Percentiles rank a stretch among this genome's conserved stretches.
Evolutionary conservation across 1,140 invertebrate genomes (phyloP).

Genomic region (Macrostomum lignano): DNA sequence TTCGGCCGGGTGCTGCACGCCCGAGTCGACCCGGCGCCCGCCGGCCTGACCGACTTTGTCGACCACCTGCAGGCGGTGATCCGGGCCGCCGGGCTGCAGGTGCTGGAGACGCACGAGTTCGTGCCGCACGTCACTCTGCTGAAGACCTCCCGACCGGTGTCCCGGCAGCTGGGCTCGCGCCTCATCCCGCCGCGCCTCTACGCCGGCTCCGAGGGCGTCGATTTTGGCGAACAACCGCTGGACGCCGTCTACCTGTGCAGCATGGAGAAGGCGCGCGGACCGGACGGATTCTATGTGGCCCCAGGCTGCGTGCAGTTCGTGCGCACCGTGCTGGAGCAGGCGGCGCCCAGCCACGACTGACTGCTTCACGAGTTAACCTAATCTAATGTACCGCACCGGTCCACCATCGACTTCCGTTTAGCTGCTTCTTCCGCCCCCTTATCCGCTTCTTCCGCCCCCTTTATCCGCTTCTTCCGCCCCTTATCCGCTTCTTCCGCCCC

Average conservation of each 20-base stretch:
- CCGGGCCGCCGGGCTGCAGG: constrained; percentile 14
- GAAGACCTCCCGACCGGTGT: constrained; percentile 18
- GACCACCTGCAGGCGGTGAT: constrained; percentile 16
- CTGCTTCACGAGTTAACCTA: too few species aligned
- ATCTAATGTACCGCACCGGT: too few species aligned
- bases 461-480: too few species aligned
- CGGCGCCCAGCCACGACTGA: too few species aligned
- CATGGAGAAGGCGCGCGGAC: constrained; percentile 14
- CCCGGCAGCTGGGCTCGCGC: constrained; percentile 11
- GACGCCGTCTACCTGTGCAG: constrained; percentile 19
- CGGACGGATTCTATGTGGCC: constrained; percentile 20
- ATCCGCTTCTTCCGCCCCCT: too few species aligned
- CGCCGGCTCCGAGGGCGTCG: constrained; percentile 11
- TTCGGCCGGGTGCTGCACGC: constrained; percentile 21
- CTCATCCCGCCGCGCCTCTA: constrained; percentile 14
- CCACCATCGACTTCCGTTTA: too few species aligned
- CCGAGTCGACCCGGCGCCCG: constrained; percentile 12
- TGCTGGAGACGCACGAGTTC: constrained; percentile 20
- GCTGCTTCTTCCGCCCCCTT: too few species aligned
- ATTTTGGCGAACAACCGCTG: constrained; percentile 17
- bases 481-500: too few species aligned
- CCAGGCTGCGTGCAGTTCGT: too few species aligned
- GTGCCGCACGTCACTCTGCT: constrained; percentile 28
- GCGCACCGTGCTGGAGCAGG: too few species aligned
- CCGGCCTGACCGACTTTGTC: constrained; percentile 12